Percentiles rank a stretch among this genome's conserved stretches.
Conservation (phyloP, 2,888 invertebrate genomes). For the Caenorhabditis sinica region DNA sequence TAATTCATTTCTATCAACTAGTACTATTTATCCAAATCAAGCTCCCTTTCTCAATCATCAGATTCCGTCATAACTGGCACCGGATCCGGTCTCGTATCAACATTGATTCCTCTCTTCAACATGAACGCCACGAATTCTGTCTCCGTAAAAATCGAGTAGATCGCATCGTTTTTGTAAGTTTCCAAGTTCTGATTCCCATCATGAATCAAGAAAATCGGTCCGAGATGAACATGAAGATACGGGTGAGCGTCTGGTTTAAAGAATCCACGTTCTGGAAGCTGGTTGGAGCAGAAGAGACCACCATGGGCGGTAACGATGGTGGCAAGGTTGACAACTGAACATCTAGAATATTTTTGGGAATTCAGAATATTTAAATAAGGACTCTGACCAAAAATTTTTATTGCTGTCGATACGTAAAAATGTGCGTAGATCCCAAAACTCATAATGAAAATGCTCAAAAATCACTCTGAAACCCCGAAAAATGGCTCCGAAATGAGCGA, state of each 20-base stretch:
- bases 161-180: not conserved
- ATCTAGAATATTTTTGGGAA: too few relatives aligned
- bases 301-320: not conserved
- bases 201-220: conserved; percentile 14
- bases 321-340: conserved; percentile 6
- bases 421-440: too few relatives aligned
- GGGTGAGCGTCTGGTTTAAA: conserved; percentile 14
- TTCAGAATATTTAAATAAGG: too few relatives aligned
- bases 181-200: not conserved
- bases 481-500: too few relatives aligned
- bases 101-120: conserved; percentile 8
- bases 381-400: too few relatives aligned
- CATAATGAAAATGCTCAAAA: too few relatives aligned
- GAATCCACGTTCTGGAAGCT: not conserved
- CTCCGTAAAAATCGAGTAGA: too few relatives aligned
- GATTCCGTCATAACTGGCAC: not conserved
- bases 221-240: conserved; percentile 14
- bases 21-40: too few relatives aligned
- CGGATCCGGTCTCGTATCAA: conserved; percentile 3
- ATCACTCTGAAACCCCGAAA: too few relatives aligned
- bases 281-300: not conserved
- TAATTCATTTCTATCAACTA: not conserved
- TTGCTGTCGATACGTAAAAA: too few relatives aligned
- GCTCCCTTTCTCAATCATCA: not conserved
- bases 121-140: not conserved